These are phyloP conservation scores for Operophtera brumata DNA, from an alignment of 2,888 invertebrate genomes.

Conservation along the genomic window DNA sequence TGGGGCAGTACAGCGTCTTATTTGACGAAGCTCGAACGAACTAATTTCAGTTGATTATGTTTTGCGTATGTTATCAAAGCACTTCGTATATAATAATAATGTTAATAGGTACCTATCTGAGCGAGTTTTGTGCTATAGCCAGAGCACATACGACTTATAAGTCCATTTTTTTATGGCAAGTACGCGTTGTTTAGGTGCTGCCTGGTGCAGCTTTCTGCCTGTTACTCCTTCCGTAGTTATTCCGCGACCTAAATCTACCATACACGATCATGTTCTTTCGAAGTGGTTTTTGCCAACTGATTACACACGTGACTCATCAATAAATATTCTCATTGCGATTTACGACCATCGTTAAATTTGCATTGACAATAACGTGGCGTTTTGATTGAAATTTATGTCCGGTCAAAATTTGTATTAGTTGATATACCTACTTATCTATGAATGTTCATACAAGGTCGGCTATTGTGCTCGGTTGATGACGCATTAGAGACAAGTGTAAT, in stretches of 20 bases:
- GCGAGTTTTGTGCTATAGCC: too few species aligned
- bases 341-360: slow-evolving; percentile 42
- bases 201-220: neutral
- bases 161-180: too few species aligned
- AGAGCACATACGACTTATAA: too few species aligned
- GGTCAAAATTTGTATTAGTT: slow-evolving; percentile 47
- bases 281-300: slow-evolving; percentile 15
- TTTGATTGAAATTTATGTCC: slow-evolving; percentile 57
- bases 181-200: too few species aligned
- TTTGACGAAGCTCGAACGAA: slow-evolving; percentile 45
- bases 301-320: slow-evolving; percentile 20
- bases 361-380: slow-evolving; percentile 43
- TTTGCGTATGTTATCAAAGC: slow-evolving; percentile 39
- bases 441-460: slow-evolving; percentile 38
- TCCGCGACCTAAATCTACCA: slow-evolving; percentile 1
- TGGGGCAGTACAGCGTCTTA: slow-evolving; percentile 50
- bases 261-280: slow-evolving; percentile 4
- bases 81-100: slow-evolving; percentile 45
- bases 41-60: slow-evolving; percentile 47
- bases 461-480: slow-evolving; percentile 16
- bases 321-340: slow-evolving; percentile 41
- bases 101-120: too few species aligned
- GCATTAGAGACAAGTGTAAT: neutral
- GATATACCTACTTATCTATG: neutral
- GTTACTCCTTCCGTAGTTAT: too few species aligned